Evolutionary conservation across 2,797 vertebrate species (phyloP), one percentile per base, ranked within the genome.

Genomic region (Halcyon smyrnensis): DNA sequence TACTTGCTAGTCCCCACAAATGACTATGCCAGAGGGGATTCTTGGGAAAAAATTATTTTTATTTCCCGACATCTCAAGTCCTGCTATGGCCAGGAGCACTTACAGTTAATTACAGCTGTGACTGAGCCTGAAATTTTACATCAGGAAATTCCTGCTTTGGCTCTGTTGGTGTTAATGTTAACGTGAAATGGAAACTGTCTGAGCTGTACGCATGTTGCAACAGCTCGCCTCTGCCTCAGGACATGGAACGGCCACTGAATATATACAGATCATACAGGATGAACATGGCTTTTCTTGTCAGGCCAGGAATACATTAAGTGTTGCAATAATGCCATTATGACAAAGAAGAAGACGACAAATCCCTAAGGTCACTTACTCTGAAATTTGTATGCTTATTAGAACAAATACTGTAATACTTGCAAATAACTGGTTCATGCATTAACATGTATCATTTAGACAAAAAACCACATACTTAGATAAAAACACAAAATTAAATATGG

Each of bases 381-480:
- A 94, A 85, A 85, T 75, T 18, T 84, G 71, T 91, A 78, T 73
- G 89, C 87, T 96, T 36, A 89, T 95, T 95, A 97, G 84, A 89
- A 95, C 90, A 96, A 78, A 90, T 84, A 95, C 48, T 94, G 59
- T 69, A 87, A 87, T 96, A 95, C 34, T 97, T 34, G 60, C 96
- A 96, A 94, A 93, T 82, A 96, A 94, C 95, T 97, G 89, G 87
- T 98, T 99, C 99, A 99, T 99, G 99, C 99, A 99, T 98, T 99
- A 99, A 98, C 98, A 98, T 98, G 98, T 97, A 98, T 97, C 94
- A 96, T 94, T 97, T 97, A 98, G 97, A 98, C 98, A 98, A 97
- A 93, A 98, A 98, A 98, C 97, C 97, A 98, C 98, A 96, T 96
- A 98, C 95, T 98, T 84, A 96, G 91, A 90, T 96, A 98, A 94